These are phyloP conservation scores for Mesorhabditis belari DNA, from an alignment of 2,888 invertebrate species.

Conservation along the genomic window DNA sequence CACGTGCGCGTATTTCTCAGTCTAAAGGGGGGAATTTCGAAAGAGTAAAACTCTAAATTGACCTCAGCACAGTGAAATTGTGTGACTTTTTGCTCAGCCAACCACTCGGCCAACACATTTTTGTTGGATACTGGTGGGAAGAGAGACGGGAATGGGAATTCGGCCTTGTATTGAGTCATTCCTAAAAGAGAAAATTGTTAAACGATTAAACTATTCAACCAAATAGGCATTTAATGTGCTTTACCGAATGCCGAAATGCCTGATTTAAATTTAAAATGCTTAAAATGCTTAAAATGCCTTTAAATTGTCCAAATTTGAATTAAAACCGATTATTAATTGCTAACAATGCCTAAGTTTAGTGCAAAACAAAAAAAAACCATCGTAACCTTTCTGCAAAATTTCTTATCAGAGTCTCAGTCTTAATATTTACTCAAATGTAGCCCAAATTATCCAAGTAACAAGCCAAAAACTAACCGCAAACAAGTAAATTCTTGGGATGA, in stretches of 20 bases:
- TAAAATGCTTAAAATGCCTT: no score
- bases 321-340: no score
- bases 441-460: neutral
- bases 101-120: slow-evolving; percentile 57
- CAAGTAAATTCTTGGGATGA: slow-evolving; percentile 37
- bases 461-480: slow-evolving; percentile 3
- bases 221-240: neutral
- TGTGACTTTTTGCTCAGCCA: slow-evolving; percentile 50
- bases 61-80: slow-evolving; percentile 56
- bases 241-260: neutral
- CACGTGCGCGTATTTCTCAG: slow-evolving; percentile 56
- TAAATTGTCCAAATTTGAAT: no score
- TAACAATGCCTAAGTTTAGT: no score
- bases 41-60: no score
- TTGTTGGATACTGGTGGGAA: slow-evolving; percentile 55
- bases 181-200: slow-evolving; percentile 36
- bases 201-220: no score
- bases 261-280: neutral
- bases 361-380: no score
- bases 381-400: no score
- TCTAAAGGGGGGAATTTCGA: slow-evolving; percentile 6
- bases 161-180: slow-evolving; percentile 57
- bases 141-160: slow-evolving; percentile 54
- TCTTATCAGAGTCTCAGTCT: no score
- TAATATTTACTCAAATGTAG: neutral